A percentile compares a stretch with the other conserved stretches of the same genome.
Conservation (phyloP, 2,888 invertebrate species). For the Trissolcus brochymenae region DNA sequence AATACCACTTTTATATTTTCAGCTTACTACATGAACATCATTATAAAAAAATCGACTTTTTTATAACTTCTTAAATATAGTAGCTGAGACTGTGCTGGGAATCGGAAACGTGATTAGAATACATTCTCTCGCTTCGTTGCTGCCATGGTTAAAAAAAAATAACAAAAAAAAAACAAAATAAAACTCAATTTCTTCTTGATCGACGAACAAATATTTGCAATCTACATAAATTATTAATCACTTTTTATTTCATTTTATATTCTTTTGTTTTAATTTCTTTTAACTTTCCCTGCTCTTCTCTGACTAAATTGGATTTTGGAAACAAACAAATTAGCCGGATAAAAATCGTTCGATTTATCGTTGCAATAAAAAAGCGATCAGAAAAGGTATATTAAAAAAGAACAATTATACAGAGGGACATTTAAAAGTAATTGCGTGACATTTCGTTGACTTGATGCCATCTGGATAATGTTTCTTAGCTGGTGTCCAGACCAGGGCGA, state of each 20-base stretch:
- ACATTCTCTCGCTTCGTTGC: neutral
- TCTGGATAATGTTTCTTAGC: slow-evolving; percentile 41
- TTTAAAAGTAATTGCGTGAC: slow-evolving; percentile 25
- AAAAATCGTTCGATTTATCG: neutral
- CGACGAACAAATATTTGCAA: too few relatives aligned
- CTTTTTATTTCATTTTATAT: too few relatives aligned
- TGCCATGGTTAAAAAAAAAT: too few relatives aligned
- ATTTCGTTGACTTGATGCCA: slow-evolving; percentile 24
- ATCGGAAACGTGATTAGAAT: slow-evolving; percentile 43
- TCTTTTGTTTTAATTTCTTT: too few relatives aligned
- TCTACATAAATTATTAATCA: too few relatives aligned
- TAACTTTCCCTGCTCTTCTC: too few relatives aligned
- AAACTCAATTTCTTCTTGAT: neutral
- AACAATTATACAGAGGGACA: slow-evolving; percentile 11
- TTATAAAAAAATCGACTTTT: slow-evolving; percentile 41
- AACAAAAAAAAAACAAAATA: too few relatives aligned
- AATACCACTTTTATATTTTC: slow-evolving; percentile 46
- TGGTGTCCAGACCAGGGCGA: slow-evolving; percentile 5
- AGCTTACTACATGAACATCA: slow-evolving; percentile 33
- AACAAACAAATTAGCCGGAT: too few relatives aligned
- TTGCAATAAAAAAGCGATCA: too few relatives aligned
- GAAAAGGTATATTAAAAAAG: neutral
- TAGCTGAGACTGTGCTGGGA: slow-evolving; percentile 8
- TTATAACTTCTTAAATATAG: slow-evolving; percentile 43
- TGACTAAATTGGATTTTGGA: too few relatives aligned